Conservation (phyloP, 2,888 invertebrate species). For the Serrognathus titanus region DNA sequence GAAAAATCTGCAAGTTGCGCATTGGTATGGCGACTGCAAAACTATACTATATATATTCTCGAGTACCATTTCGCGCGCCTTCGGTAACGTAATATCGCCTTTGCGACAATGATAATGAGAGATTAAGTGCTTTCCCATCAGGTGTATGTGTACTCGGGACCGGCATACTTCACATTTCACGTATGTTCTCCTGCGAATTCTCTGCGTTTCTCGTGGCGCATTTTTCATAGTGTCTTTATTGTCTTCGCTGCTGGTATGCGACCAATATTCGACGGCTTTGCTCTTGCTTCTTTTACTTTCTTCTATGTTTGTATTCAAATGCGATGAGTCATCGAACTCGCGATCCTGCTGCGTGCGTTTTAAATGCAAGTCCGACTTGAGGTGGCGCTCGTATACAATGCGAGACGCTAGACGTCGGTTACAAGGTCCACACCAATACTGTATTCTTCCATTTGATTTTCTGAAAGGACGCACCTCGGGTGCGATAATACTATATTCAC, state of each 20-base stretch:
- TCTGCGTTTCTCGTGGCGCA: conserved; percentile 45
- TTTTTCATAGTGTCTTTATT: conserved; percentile 23
- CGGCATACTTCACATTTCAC: conserved; percentile 71
- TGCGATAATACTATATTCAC: conserved; percentile 9
- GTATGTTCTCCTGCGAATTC: conserved; percentile 57
- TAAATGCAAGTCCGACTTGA: conserved; percentile 70
- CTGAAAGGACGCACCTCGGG: conserved; percentile 38
- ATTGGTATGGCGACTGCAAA: conserved; percentile 81
- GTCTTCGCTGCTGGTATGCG: conserved; percentile 24
- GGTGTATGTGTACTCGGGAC: conserved; percentile 62
- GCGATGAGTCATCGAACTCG: conserved; percentile 57
- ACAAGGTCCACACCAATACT: conserved; percentile 80
- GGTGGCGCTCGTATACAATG: conserved; percentile 71
- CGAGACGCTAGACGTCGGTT: conserved; percentile 72
- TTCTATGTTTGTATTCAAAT: conserved; percentile 27
- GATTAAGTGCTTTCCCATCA: conserved; percentile 81
- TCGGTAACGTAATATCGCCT: conserved; percentile 58
- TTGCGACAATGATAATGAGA: conserved; percentile 82
- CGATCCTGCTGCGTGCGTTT: conserved; percentile 63
- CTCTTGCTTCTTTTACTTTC: conserved; percentile 23
- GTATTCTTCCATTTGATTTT: conserved; percentile 50
- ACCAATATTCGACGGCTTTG: conserved; percentile 26
- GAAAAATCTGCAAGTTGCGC: conserved; percentile 79
- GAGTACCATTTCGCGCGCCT: conserved; percentile 62
- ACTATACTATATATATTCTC: conserved; percentile 76